Conservation (phyloP, 2,113 vertebrate genomes). For the Haemorhous mexicanus region DNA sequence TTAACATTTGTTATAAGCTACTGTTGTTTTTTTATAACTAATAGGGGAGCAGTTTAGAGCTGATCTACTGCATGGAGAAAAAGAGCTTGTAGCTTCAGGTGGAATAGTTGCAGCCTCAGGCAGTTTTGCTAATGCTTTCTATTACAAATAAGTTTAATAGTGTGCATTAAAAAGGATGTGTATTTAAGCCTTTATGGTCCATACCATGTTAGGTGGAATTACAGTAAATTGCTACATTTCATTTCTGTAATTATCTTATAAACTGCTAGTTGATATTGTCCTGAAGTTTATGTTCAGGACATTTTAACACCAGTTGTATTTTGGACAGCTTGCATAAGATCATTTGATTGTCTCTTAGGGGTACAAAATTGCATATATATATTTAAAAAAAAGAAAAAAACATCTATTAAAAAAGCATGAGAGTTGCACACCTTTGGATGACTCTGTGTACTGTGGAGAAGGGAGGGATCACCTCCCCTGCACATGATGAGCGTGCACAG, state of each 20-base stretch:
- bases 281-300: slow-evolving; percentile 34
- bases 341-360: neutral
- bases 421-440: slow-evolving; percentile 27
- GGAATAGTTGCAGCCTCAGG: slow-evolving; percentile 2
- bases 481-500: neutral
- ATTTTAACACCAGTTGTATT: slow-evolving; percentile 2
- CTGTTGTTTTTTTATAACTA: slow-evolving; percentile 48
- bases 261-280: slow-evolving; percentile 13
- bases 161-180: slow-evolving; percentile 1
- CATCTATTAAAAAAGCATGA: neutral
- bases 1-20: slow-evolving; percentile 32
- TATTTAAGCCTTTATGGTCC: slow-evolving; percentile 59
- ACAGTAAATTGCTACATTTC: slow-evolving; percentile 37
- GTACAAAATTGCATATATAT: neutral
- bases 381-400: neutral
- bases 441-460: neutral
- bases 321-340: slow-evolving; percentile 10
- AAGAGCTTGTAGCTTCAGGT: neutral
- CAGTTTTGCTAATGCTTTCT: slow-evolving; percentile 17
- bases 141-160: slow-evolving; percentile 30
- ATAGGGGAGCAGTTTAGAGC: slow-evolving; percentile 33
- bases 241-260: slow-evolving; percentile 51
- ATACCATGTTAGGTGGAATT: slow-evolving; percentile 15
- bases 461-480: slow-evolving; percentile 11
- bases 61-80: neutral